A percentile compares a stretch with the other conserved stretches of the same genome.
Evolutionary conservation across 1,140 invertebrate species (phyloP).

Genomic region (Drosophila lacertosa): DNA sequence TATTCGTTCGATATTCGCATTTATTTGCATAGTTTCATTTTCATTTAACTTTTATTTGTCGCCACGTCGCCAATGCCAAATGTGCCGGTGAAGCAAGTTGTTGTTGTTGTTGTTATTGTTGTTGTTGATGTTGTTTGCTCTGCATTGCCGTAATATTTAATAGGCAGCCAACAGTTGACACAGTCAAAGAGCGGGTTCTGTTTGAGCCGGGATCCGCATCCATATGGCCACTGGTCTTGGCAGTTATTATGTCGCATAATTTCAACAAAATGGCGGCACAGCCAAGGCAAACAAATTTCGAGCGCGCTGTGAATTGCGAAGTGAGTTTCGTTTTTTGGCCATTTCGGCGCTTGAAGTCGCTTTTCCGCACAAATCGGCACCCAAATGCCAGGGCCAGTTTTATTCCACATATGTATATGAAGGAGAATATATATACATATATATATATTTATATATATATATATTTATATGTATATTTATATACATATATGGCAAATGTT

Average conservation of each 20-base stretch:
- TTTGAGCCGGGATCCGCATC: background rate
- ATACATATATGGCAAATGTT: slow-evolving; percentile 22
- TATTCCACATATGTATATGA: background rate
- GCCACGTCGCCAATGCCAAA: slow-evolving; percentile 55
- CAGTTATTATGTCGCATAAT: slow-evolving; percentile 73
- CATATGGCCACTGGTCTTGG: slow-evolving; percentile 18
- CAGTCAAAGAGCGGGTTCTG: background rate
- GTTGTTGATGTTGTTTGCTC: slow-evolving; percentile 41
- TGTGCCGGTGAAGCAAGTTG: slow-evolving; percentile 29
- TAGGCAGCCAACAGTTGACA: slow-evolving; percentile 56
- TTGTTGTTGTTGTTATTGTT: slow-evolving; percentile 24
- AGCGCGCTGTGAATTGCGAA: slow-evolving; percentile 29
- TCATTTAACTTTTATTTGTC: slow-evolving; percentile 71
- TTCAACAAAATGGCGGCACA: slow-evolving; percentile 64
- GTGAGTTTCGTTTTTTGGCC: slow-evolving; percentile 15
- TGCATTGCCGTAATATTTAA: slow-evolving; percentile 75
- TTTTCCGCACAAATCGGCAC: background rate
- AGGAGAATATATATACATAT: background rate
- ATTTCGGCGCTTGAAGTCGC: slow-evolving; percentile 2
- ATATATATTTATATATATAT: background rate
- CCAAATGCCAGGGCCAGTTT: slow-evolving; percentile 19
- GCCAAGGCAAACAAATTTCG: slow-evolving; percentile 62
- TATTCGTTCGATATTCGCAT: slow-evolving; percentile 1
- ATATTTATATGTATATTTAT: slow-evolving; percentile 7
- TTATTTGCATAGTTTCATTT: slow-evolving; percentile 60